A percentile compares a stretch with the other conserved stretches of the same genome.
phyloP scores from a whole-genome alignment of 37 sponge, comb jelly and placozoan genomes.

The Theonella swinhoei region DNA sequence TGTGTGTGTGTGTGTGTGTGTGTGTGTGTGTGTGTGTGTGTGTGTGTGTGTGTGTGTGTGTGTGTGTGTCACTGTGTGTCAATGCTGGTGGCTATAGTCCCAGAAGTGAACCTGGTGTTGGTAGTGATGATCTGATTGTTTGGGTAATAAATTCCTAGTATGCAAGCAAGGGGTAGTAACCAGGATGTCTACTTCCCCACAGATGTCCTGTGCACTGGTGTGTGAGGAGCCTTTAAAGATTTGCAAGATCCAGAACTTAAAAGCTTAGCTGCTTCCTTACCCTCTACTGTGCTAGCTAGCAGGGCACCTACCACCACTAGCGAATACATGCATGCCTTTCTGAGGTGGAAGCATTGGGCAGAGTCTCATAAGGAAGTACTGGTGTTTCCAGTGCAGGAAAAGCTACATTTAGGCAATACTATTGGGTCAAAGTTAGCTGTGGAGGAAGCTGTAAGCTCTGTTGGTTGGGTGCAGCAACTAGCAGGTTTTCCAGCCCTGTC shows the following conservation, averaged over 20 bases:
- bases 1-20: no score
- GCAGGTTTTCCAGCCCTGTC: background rate
- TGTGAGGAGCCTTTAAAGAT: no score
- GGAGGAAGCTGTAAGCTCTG: constrained; percentile 19
- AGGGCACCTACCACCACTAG: background rate
- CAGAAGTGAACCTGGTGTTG: no score
- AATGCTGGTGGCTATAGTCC: no score
- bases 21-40: no score
- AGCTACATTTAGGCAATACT: background rate
- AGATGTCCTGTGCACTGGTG: no score
- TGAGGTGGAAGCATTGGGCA: background rate
- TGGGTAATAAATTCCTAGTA: no score
- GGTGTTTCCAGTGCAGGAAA: background rate
- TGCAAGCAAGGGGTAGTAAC: no score
- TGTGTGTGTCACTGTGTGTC: no score
- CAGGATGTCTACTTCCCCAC: no score
- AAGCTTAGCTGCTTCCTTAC: background rate
- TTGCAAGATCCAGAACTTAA: background rate
- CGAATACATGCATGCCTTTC: constrained; percentile 5
- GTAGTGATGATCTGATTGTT: no score
- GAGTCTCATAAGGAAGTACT: background rate
- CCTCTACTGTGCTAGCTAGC: background rate
- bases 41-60: no score
- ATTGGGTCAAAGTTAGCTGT: background rate
- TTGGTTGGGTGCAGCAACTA: constrained; percentile 17